phyloP scores from a whole-genome alignment of 1,140 invertebrate genomes.

The Temnothorax nylanderi region DNA sequence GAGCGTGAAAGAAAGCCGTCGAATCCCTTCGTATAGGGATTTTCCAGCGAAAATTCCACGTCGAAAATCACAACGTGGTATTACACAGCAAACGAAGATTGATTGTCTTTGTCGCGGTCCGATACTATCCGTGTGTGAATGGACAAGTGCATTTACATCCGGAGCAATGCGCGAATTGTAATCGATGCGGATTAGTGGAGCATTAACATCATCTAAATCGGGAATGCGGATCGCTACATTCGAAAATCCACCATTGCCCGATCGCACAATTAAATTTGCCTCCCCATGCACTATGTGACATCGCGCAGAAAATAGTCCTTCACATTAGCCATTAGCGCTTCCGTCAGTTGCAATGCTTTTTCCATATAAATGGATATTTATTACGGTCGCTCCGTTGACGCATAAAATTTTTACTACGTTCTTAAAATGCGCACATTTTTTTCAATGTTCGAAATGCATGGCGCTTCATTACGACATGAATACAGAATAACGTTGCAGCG shows the following conservation, averaged over 20 bases:
- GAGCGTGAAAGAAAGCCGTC: background rate
- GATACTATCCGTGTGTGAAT: background rate
- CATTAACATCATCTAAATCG: slow-evolving; percentile 39
- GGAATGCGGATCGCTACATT: slow-evolving; percentile 39
- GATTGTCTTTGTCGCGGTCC: background rate
- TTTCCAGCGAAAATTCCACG: background rate
- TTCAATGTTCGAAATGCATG: background rate
- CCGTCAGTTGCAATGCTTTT: background rate
- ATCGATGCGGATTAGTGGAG: slow-evolving; percentile 45
- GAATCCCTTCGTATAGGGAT: background rate
- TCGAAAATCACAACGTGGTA: background rate
- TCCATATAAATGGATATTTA: slow-evolving; percentile 28
- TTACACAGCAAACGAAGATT: background rate
- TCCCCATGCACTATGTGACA: background rate
- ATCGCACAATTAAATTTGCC: slow-evolving; percentile 62
- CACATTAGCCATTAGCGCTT: slow-evolving; percentile 3
- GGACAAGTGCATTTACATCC: slow-evolving; percentile 25
- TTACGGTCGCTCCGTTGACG: background rate
- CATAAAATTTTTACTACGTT: slow-evolving; percentile 9
- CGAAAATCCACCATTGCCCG: slow-evolving; percentile 28
- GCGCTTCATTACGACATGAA: slow-evolving; percentile 4
- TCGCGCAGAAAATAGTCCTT: slow-evolving; percentile 6
- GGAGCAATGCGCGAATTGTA: background rate
- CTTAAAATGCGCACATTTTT: slow-evolving; percentile 36
- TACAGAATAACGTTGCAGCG: background rate